These are phyloP conservation scores for Panurus biarmicus DNA, from an alignment of 2,113 vertebrate species.

Conservation along the genomic window DNA sequence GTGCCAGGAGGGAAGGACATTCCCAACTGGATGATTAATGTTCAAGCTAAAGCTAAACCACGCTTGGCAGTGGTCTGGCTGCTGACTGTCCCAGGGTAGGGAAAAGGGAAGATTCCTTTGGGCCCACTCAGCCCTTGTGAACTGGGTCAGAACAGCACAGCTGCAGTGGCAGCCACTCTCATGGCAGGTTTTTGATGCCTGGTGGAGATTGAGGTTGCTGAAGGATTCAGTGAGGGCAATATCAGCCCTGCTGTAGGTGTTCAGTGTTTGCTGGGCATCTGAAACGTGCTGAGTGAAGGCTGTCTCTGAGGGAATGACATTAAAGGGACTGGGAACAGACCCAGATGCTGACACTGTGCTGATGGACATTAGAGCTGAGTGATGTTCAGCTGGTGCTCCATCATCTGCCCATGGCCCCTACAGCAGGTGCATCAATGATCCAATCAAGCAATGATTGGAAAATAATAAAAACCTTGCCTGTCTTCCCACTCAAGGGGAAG, in stretches of 20 bases:
- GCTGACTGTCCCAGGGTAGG: neutral
- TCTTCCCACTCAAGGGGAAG: neutral
- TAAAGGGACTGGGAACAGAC: neutral
- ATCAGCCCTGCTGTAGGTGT: neutral
- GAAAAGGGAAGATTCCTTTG: neutral
- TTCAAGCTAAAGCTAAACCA: neutral
- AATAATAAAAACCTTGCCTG: neutral
- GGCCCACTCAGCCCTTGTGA: neutral
- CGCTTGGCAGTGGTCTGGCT: neutral
- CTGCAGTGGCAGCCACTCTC: neutral
- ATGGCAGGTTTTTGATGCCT: neutral
- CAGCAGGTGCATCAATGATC: neutral
- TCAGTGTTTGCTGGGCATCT: neutral
- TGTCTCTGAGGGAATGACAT: neutral
- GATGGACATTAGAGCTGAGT: neutral
- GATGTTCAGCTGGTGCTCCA: neutral
- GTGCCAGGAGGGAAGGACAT: neutral
- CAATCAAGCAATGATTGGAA: neutral
- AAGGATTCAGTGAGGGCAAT: neutral
- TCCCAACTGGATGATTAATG: rapidly evolving
- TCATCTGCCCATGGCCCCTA: neutral
- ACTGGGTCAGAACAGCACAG: neutral
- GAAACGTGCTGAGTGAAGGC: neutral
- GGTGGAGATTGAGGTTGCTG: neutral
- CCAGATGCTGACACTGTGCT: neutral